Evolutionary conservation across 92 coral and sea anemone genomes (phyloP), one percentile per base, ranked within the genome.

Genomic region (Parazoanthus darwini): DNA sequence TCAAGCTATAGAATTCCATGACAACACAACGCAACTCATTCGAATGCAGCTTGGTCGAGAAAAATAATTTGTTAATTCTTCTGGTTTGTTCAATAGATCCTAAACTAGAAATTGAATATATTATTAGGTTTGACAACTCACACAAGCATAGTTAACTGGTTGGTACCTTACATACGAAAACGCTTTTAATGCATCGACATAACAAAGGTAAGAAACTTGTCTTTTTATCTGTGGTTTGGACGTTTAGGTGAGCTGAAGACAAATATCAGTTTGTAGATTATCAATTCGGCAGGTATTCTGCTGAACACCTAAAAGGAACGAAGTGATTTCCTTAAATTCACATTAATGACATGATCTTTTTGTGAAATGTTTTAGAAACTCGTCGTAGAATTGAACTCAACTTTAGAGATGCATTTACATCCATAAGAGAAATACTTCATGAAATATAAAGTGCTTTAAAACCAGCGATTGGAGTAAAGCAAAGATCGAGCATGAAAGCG

Each of bases 21-120:
- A 33, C 82, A 79, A 79, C 82, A 7, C 3, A 26, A 39, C 82
- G 38, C 50, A 25, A 33, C 82, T 79, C 59, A 50, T 10, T 79
- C 48, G 82, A 79, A 79, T 79, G 59, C 59, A 33, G 7, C 66
- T 48, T 78, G 36, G 65, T n/a, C 8, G 8, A 44, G 82, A 76
- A 48, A 2, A 79, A 10, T 48, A 43, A n/a, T n/a, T 6, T 9
- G 37, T 73, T 10, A 33, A 73, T 29, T 36, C 37, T 33, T 73
- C 16, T 14, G 16, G 18, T 73, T 71, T 48, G 51, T 10, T 48
- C 51, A 48, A 48, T 48, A 48, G 9, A 48, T 48, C 11, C 74
- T 70, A n/a, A 20, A 8, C 25, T 70, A 70, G 35, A 70, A 70
- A 18, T 70, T 54, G 70, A 63, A 63, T 63, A 63, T 14, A 11